A percentile compares a stretch with the other conserved stretches of the same genome.
Evolutionary conservation across 2,888 invertebrate species (phyloP).

Genomic region (Drosophila lutescens): DNA sequence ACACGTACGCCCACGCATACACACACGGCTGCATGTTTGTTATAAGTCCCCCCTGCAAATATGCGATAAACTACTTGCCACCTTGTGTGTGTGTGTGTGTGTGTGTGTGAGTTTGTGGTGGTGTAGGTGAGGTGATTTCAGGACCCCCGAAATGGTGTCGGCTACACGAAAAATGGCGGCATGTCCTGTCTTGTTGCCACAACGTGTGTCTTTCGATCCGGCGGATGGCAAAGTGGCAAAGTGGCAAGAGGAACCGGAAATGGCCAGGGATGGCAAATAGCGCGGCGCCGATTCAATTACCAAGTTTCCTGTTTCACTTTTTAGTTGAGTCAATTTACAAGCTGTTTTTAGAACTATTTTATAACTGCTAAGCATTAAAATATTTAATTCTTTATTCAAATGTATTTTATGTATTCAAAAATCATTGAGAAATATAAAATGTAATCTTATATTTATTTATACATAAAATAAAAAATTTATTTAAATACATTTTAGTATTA

Average conservation of each 20-base stretch:
- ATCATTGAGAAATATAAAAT: too few species aligned
- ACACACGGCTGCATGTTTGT: constrained; percentile 61
- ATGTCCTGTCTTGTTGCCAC: constrained; percentile 45
- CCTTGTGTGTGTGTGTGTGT: constrained; percentile 1
- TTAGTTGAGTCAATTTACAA: too few species aligned
- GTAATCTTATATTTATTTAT: too few species aligned
- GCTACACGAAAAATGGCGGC: constrained; percentile 49
- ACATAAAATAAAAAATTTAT: too few species aligned
- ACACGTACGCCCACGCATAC: constrained; percentile 48
- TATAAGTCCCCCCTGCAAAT: constrained; percentile 65
- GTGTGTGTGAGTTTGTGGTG: background rate
- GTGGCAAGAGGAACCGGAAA: constrained; percentile 4
- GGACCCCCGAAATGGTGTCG: background rate
- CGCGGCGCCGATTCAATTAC: background rate
- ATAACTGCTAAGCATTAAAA: too few species aligned
- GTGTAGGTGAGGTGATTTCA: background rate
- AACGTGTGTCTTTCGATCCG: constrained; percentile 25
- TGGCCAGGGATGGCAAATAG: constrained; percentile 7
- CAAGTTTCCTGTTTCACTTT: background rate
- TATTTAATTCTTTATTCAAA: too few species aligned
- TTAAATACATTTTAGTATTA: too few species aligned
- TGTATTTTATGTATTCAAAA: too few species aligned
- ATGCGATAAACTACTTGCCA: constrained; percentile 75
- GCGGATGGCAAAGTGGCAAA: too few species aligned
- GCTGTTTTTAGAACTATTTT: too few species aligned